Percentiles rank a stretch among this genome's conserved stretches.
Conservation (phyloP, 2,888 invertebrate species). For the Drosophila ustulata region DNA sequence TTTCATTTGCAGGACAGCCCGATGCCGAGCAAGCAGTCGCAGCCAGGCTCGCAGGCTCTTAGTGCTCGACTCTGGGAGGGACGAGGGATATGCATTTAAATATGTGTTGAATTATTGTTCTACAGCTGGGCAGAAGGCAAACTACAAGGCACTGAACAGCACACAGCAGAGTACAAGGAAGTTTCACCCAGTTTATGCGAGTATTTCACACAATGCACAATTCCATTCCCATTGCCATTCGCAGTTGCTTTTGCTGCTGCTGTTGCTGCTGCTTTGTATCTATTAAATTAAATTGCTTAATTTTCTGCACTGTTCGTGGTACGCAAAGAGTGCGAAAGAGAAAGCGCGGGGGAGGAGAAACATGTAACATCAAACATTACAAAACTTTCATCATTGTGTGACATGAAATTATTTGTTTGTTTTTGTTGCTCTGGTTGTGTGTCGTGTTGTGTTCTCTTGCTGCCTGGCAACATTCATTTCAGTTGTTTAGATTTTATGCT, state of each 20-base stretch:
- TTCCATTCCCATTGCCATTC: constrained; percentile 16
- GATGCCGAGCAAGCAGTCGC: constrained; percentile 35
- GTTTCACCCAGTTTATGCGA: constrained; percentile 45
- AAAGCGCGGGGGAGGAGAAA: background rate
- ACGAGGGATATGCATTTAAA: constrained; percentile 69
- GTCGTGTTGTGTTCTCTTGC: constrained; percentile 26
- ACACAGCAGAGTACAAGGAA: constrained; percentile 34
- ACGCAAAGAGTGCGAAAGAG: background rate
- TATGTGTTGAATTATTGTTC: constrained; percentile 79
- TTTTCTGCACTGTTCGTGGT: constrained; percentile 56
- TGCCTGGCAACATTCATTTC: constrained; percentile 71
- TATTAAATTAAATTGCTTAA: constrained; percentile 80
- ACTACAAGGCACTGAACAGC: constrained; percentile 16
- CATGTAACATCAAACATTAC: constrained; percentile 65
- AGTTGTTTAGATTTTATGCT: constrained; percentile 76
- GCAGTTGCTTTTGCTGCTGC: constrained; percentile 3
- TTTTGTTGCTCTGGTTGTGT: constrained; percentile 21
- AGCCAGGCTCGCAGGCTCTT: constrained; percentile 30
- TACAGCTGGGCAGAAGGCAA: constrained; percentile 46
- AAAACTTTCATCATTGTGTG: constrained; percentile 79
- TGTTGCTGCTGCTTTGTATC: constrained; percentile 60
- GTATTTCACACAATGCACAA: constrained; percentile 44
- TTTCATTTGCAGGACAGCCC: constrained; percentile 73
- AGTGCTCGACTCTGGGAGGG: constrained; percentile 13
- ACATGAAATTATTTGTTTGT: constrained; percentile 74